Conservation (phyloP, 2,797 vertebrate genomes). For the Fistularia tabacaria region DNA sequence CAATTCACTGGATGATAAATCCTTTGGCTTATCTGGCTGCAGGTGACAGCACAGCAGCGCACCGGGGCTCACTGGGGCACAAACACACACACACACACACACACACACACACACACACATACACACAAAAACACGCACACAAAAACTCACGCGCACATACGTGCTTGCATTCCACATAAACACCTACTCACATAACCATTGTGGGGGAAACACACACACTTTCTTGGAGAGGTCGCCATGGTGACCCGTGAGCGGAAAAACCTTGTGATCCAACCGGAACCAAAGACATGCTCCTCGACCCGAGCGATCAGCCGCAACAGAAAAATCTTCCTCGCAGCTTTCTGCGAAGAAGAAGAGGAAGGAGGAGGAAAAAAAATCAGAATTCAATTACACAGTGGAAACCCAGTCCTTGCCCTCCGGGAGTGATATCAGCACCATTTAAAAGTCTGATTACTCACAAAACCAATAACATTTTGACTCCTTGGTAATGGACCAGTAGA, state of each 20-base stretch:
- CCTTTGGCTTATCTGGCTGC: conserved; percentile 75
- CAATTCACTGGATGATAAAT: conserved; percentile 78
- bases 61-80: conserved; percentile 49
- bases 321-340: conserved; percentile 61
- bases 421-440: conserved; percentile 78
- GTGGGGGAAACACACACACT: conserved; percentile 5
- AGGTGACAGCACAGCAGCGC: conserved; percentile 73
- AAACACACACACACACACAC: conserved; percentile 47
- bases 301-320: conserved; percentile 57
- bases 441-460: conserved; percentile 85
- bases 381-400: conserved; percentile 80
- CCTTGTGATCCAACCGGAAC: conserved; percentile 66
- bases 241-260: conserved; percentile 61
- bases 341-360: conserved; percentile 38
- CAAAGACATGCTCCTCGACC: conserved; percentile 59
- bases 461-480: conserved; percentile 84
- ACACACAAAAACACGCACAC: conserved; percentile 4
- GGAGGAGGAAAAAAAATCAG: conserved; percentile 44
- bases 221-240: conserved; percentile 63
- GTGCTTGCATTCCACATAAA: conserved; percentile 16
- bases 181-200: not conserved
- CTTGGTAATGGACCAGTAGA: conserved; percentile 81
- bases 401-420: conserved; percentile 70
- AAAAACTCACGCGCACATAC: conserved; percentile 12
- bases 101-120: conserved; percentile 8